phyloP scores from a whole-genome alignment of 2,888 invertebrate genomes.

The Hanleya hanleyi region DNA sequence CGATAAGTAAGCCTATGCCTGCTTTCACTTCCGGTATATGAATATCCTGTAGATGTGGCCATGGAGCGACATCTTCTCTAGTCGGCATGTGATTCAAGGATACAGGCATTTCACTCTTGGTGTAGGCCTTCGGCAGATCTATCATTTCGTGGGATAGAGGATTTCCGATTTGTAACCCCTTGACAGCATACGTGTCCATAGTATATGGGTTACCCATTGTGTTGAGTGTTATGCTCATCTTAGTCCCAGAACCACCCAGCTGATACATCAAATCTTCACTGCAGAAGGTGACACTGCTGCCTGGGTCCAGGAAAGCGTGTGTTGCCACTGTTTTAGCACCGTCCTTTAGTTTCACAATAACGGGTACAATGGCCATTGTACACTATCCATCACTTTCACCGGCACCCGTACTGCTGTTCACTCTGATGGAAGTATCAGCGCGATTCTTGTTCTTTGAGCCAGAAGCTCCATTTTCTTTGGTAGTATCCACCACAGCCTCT shows the following conservation, averaged over 20 bases:
- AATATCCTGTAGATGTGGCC: slow-evolving; percentile 29
- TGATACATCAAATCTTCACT: background rate
- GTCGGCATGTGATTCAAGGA: slow-evolving; percentile 22
- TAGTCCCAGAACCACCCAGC: background rate
- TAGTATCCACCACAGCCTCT: too few species aligned
- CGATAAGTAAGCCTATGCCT: too few species aligned
- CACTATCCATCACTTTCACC: background rate
- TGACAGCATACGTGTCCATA: slow-evolving; percentile 7
- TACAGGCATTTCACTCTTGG: slow-evolving; percentile 26
- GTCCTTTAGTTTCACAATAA: background rate
- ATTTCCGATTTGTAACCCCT: slow-evolving; percentile 13
- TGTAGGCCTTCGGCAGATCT: slow-evolving; percentile 20
- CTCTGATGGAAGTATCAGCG: too few species aligned
- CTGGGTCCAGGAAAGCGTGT: slow-evolving; percentile 18
- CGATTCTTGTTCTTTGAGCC: too few species aligned
- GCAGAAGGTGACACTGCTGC: slow-evolving; percentile 14
- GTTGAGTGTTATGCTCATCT: slow-evolving; percentile 1
- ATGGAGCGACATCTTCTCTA: slow-evolving; percentile 19
- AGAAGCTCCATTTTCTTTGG: too few species aligned
- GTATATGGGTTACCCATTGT: slow-evolving; percentile 10
- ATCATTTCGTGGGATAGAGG: slow-evolving; percentile 5
- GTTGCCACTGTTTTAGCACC: background rate
- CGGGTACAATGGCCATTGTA: slow-evolving; percentile 24
- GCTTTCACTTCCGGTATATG: too few species aligned
- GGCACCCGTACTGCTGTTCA: slow-evolving; percentile 7